These are phyloP conservation scores for Agonopterix alstromeriana DNA, from an alignment of 2,888 invertebrate genomes.

Conservation along the genomic window DNA sequence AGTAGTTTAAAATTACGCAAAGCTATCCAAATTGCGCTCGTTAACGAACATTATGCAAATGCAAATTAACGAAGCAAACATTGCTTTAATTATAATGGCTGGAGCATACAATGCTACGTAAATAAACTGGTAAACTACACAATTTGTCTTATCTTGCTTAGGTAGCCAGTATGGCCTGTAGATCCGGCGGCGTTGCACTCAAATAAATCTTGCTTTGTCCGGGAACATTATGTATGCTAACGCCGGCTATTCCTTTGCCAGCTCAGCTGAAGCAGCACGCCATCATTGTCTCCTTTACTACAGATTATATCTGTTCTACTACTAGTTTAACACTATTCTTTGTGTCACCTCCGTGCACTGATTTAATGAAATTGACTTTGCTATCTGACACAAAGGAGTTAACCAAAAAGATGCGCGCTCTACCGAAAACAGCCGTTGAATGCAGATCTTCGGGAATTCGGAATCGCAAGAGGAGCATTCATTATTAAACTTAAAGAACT, in stretches of 20 bases:
- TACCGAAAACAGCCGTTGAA: not conserved
- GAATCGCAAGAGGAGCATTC: conserved; percentile 14
- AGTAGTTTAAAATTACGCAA: not conserved
- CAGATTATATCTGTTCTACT: conserved; percentile 12
- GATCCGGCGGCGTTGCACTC: conserved; percentile 32
- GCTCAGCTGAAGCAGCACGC: conserved; percentile 10
- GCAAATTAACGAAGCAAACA: not conserved
- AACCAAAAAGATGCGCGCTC: not conserved
- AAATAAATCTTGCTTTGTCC: conserved; percentile 64
- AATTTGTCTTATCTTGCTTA: conserved; percentile 6
- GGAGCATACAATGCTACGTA: no score
- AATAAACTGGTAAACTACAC: not conserved
- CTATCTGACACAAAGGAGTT: no score
- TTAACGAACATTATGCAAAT: no score
- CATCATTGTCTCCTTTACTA: conserved; percentile 14
- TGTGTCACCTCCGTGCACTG: no score
- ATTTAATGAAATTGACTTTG: no score
- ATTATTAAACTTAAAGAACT: conserved; percentile 20
- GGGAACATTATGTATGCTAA: conserved; percentile 57
- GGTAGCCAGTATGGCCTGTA: conserved; percentile 14
- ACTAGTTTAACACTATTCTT: not conserved
- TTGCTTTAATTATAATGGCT: not conserved
- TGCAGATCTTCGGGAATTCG: not conserved
- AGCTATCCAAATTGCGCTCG: no score
- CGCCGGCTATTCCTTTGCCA: conserved; percentile 34